Base-by-base conservation (phyloP, 1,140 invertebrate genomes). In the Phocides pigmalion region DNA sequence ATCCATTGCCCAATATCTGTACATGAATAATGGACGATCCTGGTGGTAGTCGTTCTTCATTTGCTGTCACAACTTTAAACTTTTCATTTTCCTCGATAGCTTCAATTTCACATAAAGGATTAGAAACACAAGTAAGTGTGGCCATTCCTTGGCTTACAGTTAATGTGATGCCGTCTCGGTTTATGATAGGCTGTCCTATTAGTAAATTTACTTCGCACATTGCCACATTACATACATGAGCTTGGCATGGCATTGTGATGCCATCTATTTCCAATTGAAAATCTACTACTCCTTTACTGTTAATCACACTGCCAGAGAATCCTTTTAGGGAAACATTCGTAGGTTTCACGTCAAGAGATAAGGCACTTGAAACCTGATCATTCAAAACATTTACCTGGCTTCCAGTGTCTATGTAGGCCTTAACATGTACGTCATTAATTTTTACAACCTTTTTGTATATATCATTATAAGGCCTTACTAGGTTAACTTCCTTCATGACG, bases 331-430 rank as follows among this genome's bases (percentile, higher is more conserved):
- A 5, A 4, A 35, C 39, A 14, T 28, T 50, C n/a, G 53, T 50
- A 42, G 63, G 46, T 32, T 16, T 58, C 0, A 65, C 14, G 9
- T 58, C n/a, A 4, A 65, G 46, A 0, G 44, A 28, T 32, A 65
- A 28, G 8, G 12, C 19, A 4, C 14, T 50, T 1, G 46, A 19
- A n/a, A 58, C 35, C 32, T 54, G 14, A 1, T 20, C 25, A 16
- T 44, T 54, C 16, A 65, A 9, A 1, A 58, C 51, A 8, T 65
- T 58, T 2, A 65, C 51, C 42, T 65, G 42, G 25, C 51, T 65
- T 6, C 53, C 63, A 2, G 63, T 59, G 20, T 62, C 62, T 25
- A 56, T 58, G 14, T 64, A 64, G 19, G 62, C 9, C 42, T 64
- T 64, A 3, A 64, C 16, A 41, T 17, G 41, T 15, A 16, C 44